These are phyloP conservation scores for Plebejus melissa DNA, from an alignment of 2,888 invertebrate species.

Conservation along the genomic window DNA sequence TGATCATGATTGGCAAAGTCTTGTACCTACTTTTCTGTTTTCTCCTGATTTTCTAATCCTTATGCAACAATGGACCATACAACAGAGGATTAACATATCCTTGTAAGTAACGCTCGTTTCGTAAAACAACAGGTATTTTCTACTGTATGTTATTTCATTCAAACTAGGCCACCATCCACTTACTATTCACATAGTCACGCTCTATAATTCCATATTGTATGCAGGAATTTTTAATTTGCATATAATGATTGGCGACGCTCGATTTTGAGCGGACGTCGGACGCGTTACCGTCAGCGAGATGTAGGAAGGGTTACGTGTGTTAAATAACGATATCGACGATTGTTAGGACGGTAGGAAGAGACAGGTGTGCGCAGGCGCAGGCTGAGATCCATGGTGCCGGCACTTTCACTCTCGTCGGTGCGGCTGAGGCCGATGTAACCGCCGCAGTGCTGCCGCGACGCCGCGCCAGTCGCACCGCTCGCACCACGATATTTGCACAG, in stretches of 20 bases:
- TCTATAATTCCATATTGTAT: constrained; percentile 28
- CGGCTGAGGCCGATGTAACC: constrained; percentile 49
- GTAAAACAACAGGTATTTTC: constrained; percentile 19
- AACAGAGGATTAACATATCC: not conserved
- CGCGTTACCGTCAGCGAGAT: constrained; percentile 29
- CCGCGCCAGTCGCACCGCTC: constrained; percentile 62
- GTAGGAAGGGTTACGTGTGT: constrained; percentile 37
- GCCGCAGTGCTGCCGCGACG: constrained; percentile 63
- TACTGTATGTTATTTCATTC: constrained; percentile 28
- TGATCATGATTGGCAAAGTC: not conserved
- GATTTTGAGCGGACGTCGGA: constrained; percentile 29
- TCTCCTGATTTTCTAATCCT: not conserved
- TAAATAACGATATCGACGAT: constrained; percentile 34
- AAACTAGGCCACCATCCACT: constrained; percentile 27
- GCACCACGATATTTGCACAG: constrained; percentile 58
- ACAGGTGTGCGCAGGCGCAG: constrained; percentile 59
- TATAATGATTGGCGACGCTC: constrained; percentile 29
- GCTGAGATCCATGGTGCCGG: constrained; percentile 58
- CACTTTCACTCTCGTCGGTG: constrained; percentile 73
- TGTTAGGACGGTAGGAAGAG: constrained; percentile 41
- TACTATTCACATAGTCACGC: constrained; percentile 30
- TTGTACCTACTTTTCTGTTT: not conserved
- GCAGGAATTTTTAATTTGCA: constrained; percentile 31
- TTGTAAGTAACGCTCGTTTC: not conserved
- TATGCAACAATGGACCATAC: constrained; percentile 2